Evolutionary conservation across 2,797 vertebrate species (phyloP).

Genomic region (Hydrophis major): DNA sequence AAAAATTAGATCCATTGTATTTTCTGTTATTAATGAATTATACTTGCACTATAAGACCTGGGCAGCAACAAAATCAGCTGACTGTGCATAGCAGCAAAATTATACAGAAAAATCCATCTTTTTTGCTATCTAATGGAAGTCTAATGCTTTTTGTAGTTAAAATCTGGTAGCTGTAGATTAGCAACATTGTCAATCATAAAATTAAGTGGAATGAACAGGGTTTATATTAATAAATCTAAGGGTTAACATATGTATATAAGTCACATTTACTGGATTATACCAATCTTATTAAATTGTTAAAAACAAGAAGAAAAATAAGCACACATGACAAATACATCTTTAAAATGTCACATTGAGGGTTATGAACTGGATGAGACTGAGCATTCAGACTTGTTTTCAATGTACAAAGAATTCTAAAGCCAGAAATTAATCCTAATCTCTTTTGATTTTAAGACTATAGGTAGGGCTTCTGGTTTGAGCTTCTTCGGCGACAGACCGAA

Average conservation of each 20-base stretch:
- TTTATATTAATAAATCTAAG: slow-evolving; percentile 36
- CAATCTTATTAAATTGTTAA: slow-evolving; percentile 43
- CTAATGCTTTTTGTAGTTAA: neutral
- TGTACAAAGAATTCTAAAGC: neutral
- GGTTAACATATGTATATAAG: slow-evolving; percentile 27
- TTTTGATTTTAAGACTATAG: neutral
- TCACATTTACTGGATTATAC: neutral
- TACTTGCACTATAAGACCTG: neutral
- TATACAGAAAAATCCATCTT: neutral
- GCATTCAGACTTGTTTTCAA: slow-evolving; percentile 24
- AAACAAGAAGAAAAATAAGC: slow-evolving; percentile 57
- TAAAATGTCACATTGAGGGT: slow-evolving; percentile 54
- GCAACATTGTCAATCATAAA: neutral
- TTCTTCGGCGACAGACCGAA: too few relatives aligned
- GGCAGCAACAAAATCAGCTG: neutral
- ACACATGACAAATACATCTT: slow-evolving; percentile 37
- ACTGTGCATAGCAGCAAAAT: neutral
- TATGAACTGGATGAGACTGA: slow-evolving; percentile 43
- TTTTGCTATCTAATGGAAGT: neutral
- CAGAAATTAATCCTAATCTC: neutral
- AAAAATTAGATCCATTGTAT: neutral
- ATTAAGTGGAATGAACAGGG: slow-evolving; percentile 5
- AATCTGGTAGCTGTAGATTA: neutral
- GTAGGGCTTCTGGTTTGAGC: too few relatives aligned
- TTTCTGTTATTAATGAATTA: slow-evolving; percentile 21